These are phyloP conservation scores for Microchrysa polita DNA, from an alignment of 2,888 invertebrate species.

Conservation along the genomic window DNA sequence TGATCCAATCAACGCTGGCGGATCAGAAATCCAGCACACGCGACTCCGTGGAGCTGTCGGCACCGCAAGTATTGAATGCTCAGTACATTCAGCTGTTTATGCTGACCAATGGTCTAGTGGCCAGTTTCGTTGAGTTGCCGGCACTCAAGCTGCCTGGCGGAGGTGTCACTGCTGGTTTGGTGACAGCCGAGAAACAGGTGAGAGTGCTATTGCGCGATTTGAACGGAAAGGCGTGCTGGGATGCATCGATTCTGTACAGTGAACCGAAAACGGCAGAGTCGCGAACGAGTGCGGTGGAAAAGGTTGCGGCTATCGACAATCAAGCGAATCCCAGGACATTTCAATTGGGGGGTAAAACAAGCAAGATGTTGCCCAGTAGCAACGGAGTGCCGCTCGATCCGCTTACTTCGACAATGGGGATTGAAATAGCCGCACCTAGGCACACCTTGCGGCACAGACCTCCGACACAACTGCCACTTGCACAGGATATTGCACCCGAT, in stretches of 20 bases:
- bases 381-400: slow-evolving; percentile 52
- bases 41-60: slow-evolving; percentile 74
- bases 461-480: slow-evolving; percentile 80
- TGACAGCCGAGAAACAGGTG: slow-evolving; percentile 84
- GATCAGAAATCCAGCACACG: slow-evolving; percentile 48
- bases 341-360: slow-evolving; percentile 50
- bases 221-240: slow-evolving; percentile 96
- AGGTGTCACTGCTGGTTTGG: slow-evolving; percentile 78
- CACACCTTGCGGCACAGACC: slow-evolving; percentile 77
- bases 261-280: slow-evolving; percentile 67
- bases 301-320: background rate
- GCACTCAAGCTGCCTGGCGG: slow-evolving; percentile 82
- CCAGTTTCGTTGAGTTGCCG: slow-evolving; percentile 90
- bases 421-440: slow-evolving; percentile 71
- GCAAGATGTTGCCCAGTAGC: slow-evolving; percentile 36
- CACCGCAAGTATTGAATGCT: slow-evolving; percentile 82
- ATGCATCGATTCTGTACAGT: slow-evolving; percentile 89
- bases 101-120: slow-evolving; percentile 81
- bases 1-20: slow-evolving; percentile 43
- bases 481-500: slow-evolving; percentile 83
- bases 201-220: slow-evolving; percentile 88
- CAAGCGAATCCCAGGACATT: slow-evolving; percentile 44
- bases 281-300: slow-evolving; percentile 26
- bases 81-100: slow-evolving; percentile 89
- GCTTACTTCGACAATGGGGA: slow-evolving; percentile 65